Evolutionary conservation across 2,888 invertebrate genomes (phyloP).

Genomic region (Slavum lentiscoides): DNA sequence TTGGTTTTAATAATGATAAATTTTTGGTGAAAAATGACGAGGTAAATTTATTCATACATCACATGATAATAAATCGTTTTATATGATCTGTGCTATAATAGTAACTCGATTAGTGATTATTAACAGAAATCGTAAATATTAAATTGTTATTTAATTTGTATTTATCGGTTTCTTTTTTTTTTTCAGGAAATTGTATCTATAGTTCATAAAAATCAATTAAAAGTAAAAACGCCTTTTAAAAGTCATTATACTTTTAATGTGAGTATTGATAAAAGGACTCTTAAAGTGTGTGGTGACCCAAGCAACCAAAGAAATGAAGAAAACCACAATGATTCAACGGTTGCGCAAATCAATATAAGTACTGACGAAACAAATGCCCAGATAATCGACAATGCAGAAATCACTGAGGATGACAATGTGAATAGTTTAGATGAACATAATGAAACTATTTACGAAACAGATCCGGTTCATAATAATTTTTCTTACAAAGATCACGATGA

Average conservation of each 20-base stretch:
- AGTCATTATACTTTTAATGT: slow-evolving; percentile 4
- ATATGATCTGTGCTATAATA: too few species aligned
- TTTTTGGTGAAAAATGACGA: slow-evolving; percentile 7
- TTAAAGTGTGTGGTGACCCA: neutral
- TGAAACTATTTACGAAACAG: neutral
- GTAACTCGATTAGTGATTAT: too few species aligned
- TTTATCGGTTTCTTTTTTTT: neutral
- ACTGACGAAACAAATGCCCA: too few species aligned
- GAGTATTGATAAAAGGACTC: neutral
- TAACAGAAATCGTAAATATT: too few species aligned
- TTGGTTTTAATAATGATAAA: slow-evolving; percentile 9
- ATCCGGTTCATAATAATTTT: neutral
- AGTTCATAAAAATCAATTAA: neutral
- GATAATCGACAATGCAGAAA: neutral
- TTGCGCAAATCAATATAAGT: slow-evolving; percentile 13
- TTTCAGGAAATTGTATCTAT: slow-evolving; percentile 1
- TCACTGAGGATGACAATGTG: neutral
- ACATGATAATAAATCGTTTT: too few species aligned
- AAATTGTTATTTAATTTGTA: too few species aligned
- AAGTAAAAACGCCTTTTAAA: neutral
- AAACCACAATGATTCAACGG: slow-evolving; percentile 1
- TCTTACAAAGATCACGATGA: neutral
- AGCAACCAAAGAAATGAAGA: neutral
- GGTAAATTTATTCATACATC: neutral
- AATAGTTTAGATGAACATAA: neutral